These are phyloP conservation scores for Eremobia ochroleuca DNA, from an alignment of 2,888 invertebrate species.

Conservation along the genomic window DNA sequence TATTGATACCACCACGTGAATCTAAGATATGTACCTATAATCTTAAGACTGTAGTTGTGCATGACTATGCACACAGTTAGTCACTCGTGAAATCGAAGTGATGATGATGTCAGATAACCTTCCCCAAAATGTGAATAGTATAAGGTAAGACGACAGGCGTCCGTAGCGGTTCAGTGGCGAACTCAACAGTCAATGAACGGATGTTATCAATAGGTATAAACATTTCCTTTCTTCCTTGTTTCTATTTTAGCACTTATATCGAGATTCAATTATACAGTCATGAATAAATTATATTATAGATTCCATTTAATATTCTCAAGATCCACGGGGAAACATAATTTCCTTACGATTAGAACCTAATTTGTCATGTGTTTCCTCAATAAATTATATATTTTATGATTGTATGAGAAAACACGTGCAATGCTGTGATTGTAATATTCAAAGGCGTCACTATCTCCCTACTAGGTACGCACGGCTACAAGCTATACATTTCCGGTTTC, in stretches of 20 bases:
- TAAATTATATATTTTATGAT: slow-evolving; percentile 40
- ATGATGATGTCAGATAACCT: neutral
- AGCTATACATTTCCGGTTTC: too few relatives aligned
- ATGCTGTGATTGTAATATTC: neutral
- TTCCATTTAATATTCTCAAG: slow-evolving; percentile 57
- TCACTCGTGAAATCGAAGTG: neutral
- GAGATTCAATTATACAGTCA: slow-evolving; percentile 26
- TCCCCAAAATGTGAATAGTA: neutral
- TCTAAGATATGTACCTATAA: neutral
- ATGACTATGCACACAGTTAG: neutral
- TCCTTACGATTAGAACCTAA: slow-evolving; percentile 48
- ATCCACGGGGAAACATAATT: slow-evolving; percentile 54
- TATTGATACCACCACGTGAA: neutral
- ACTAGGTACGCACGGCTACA: neutral
- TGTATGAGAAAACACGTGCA: slow-evolving; percentile 16
- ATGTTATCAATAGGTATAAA: slow-evolving; percentile 13
- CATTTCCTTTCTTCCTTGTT: slow-evolving; percentile 45
- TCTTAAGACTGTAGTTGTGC: neutral
- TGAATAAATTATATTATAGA: slow-evolving; percentile 46
- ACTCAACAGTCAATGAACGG: neutral
- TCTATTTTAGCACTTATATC: slow-evolving; percentile 17
- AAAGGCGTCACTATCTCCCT: neutral
- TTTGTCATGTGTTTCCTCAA: slow-evolving; percentile 58
- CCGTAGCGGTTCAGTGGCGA: neutral
- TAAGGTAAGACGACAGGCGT: neutral